phyloP scores from a whole-genome alignment of 2,888 invertebrate genomes.

The Caenorhabditis sinica region DNA sequence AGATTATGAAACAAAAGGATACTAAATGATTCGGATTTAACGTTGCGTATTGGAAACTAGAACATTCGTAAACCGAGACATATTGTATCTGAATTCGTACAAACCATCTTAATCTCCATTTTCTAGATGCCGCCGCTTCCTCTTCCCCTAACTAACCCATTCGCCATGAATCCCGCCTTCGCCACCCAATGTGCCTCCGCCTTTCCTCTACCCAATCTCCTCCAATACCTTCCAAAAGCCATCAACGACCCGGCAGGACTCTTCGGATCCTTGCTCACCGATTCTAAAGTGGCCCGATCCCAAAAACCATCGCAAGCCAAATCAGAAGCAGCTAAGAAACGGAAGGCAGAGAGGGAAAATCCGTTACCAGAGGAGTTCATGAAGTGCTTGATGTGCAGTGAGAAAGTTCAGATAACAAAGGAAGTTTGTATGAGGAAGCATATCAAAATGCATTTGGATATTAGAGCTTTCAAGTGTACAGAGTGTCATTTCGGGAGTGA shows the following conservation, averaged over 20 bases:
- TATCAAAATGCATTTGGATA: conserved; percentile 74
- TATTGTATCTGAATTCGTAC: too few relatives aligned
- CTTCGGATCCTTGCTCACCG: neutral
- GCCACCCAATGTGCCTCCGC: neutral
- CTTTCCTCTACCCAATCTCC: neutral
- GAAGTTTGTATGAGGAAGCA: conserved; percentile 75
- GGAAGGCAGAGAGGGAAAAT: neutral
- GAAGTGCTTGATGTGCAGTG: conserved; percentile 61
- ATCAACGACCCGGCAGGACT: neutral
- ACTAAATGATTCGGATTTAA: too few relatives aligned
- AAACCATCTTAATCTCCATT: too few relatives aligned
- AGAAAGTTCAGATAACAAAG: conserved; percentile 74
- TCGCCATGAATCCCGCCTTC: neutral
- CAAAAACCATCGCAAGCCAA: neutral
- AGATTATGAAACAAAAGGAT: too few relatives aligned
- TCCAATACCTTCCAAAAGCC: neutral
- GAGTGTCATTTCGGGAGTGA: conserved; percentile 78
- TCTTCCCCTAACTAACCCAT: neutral
- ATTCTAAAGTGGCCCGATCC: neutral
- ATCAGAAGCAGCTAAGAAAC: neutral
- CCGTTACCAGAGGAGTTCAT: conserved; percentile 34
- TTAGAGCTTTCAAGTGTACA: conserved; percentile 72
- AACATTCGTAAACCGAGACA: too few relatives aligned
- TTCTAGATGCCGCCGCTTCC: neutral
- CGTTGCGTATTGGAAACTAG: too few relatives aligned